Percentiles rank a stretch among this genome's conserved stretches.
Evolutionary conservation across 2,113 vertebrate genomes (phyloP).

Genomic region (Spea bombifrons): DNA sequence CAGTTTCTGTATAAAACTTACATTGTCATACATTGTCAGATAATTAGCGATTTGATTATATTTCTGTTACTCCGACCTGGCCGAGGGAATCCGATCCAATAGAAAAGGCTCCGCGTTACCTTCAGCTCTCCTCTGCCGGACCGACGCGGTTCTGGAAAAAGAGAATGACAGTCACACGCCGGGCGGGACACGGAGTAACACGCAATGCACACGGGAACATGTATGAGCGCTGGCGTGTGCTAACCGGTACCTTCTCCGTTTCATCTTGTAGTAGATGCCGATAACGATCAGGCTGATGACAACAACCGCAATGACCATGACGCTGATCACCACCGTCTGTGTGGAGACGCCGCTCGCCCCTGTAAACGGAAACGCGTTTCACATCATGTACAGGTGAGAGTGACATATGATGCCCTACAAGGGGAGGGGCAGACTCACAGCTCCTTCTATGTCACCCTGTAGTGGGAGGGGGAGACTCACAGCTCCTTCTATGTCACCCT

Average conservation of each 20-base stretch:
- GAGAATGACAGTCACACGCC: neutral
- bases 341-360: too few species aligned
- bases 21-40: too few species aligned
- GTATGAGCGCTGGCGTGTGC: too few species aligned
- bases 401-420: too few species aligned
- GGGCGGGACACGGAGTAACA: neutral
- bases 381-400: too few species aligned
- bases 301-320: neutral
- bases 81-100: too few species aligned
- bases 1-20: too few species aligned
- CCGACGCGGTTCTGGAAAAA: conserved; percentile 2
- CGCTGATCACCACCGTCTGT: too few species aligned
- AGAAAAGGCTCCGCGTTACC: neutral
- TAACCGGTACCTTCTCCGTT: neutral
- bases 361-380: too few species aligned
- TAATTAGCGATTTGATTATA: too few species aligned
- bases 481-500: neutral
- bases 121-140: neutral
- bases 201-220: too few species aligned
- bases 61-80: too few species aligned
- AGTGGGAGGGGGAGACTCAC: neutral
- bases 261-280: neutral
- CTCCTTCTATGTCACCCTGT: neutral
- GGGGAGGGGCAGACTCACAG: neutral
- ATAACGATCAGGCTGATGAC: neutral